A percentile compares a stretch with the other conserved stretches of the same genome.
phyloP scores from a whole-genome alignment of 2,797 vertebrate species.

The Ptychadena robeensis region DNA sequence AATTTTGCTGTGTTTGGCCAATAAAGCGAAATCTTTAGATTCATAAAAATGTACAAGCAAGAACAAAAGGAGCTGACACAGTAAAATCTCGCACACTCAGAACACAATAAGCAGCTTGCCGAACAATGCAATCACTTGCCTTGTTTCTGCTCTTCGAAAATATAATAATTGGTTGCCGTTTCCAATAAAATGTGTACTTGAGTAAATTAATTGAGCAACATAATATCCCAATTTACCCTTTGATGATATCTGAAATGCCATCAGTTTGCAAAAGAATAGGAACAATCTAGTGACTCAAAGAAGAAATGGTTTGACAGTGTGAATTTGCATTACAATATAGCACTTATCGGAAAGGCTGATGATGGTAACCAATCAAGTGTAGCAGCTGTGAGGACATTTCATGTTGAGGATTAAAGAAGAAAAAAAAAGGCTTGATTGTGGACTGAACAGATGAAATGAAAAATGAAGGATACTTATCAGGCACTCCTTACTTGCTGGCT shows the following conservation, averaged over 20 bases:
- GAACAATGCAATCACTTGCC: constrained; percentile 38
- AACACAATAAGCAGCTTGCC: constrained; percentile 20
- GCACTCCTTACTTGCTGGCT: not conserved
- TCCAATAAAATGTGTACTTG: constrained; percentile 40
- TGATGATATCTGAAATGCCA: constrained; percentile 41
- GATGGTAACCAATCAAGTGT: constrained; percentile 46
- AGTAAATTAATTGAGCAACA: constrained; percentile 54
- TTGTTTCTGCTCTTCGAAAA: constrained; percentile 31
- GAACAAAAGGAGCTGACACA: constrained; percentile 42
- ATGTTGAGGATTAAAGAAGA: not conserved
- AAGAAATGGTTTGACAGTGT: constrained; percentile 28
- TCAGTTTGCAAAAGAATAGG: constrained; percentile 48
- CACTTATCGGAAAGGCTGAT: constrained; percentile 36
- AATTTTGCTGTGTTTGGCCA: constrained; percentile 44
- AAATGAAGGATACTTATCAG: constrained; percentile 4
- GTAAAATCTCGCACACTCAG: not conserved
- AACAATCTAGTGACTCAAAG: constrained; percentile 43
- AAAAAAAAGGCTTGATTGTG: constrained; percentile 2
- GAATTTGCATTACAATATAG: constrained; percentile 49
- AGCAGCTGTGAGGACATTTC: constrained; percentile 27
- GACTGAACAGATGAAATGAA: constrained; percentile 4
- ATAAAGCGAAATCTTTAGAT: constrained; percentile 45
- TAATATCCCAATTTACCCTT: constrained; percentile 44
- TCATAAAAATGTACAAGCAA: constrained; percentile 29
- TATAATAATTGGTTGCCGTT: constrained; percentile 42